These are phyloP conservation scores for Vanessa atalanta DNA, from an alignment of 1,140 invertebrate species.

Conservation along the genomic window DNA sequence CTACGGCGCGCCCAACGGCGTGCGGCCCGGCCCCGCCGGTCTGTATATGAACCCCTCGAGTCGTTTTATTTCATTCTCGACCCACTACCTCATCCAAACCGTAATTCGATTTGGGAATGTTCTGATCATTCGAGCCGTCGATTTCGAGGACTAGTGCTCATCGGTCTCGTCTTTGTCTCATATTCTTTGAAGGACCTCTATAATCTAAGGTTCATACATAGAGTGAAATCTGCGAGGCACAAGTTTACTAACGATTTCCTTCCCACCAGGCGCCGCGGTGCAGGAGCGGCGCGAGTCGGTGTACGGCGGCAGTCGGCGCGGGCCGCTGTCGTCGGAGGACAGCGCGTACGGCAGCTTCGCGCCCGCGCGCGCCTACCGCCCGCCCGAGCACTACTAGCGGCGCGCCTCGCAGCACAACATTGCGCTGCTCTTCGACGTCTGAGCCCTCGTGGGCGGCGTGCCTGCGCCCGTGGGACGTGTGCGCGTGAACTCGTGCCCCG, in stretches of 20 bases:
- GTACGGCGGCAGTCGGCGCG: slow-evolving; percentile 61
- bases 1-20: slow-evolving; percentile 58
- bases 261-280: slow-evolving; percentile 53
- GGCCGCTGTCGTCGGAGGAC: slow-evolving; percentile 64
- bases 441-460: slow-evolving; percentile 1
- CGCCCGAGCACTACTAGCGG: slow-evolving; percentile 72
- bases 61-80: no score
- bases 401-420: slow-evolving; percentile 76
- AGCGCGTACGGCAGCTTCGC: slow-evolving; percentile 67
- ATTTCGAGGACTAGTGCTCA: no score
- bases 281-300: slow-evolving; percentile 64
- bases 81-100: no score
- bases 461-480: neutral
- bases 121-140: no score
- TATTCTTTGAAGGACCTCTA: no score
- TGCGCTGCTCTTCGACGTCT: slow-evolving; percentile 76
- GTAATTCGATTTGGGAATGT: no score
- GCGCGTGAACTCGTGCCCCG: neutral
- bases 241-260: no score
- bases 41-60: neutral
- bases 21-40: neutral
- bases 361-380: slow-evolving; percentile 44
- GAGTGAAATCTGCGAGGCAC: no score
- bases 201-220: no score
- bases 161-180: no score